Base-by-base conservation (phyloP, 1,140 invertebrate genomes). In the Galendromus occidentalis region DNA sequence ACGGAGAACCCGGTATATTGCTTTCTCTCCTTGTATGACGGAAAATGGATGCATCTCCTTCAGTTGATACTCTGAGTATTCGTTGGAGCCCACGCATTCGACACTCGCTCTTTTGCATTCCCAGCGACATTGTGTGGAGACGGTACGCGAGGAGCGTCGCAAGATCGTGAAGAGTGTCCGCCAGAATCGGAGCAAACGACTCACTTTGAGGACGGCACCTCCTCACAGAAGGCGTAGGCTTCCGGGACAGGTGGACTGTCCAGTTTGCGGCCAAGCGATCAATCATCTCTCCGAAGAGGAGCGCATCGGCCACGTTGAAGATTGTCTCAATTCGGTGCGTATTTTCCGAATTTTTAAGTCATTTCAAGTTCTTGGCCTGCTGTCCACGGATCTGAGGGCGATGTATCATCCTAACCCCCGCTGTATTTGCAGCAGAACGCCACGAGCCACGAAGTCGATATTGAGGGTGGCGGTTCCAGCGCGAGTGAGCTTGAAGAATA, bases 401-500 rank as follows among this genome's bases (percentile, higher is more conserved):
- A n/a, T n/a, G n/a, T n/a, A n/a, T n/a, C n/a, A n/a, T n/a, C n/a
- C n/a, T n/a, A n/a, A n/a, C n/a, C n/a, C n/a, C n/a, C n/a, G 12
- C 51, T 59, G 2, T 59, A 14, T 59, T 59, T 59, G 22, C 22
- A 59, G 51, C 14, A 17, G 25, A 39, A 39, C 33, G 9, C 33
- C 4, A 9, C 33, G 33, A 39, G 33, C 33, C 4, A 39, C 14
- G 82, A 82, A 69, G 83, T 84, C 22, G 83, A 85, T 73, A 72
- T 70, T 28, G 71, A 72, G 39, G 67, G 66, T n/a, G 70, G 71
- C 66, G 82, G 51, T 14, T 25, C 51, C 14, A 59, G 51, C 25
- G 51, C 84, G 68, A 74, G 77, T 7, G 80, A 82, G 68, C 76
- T 81, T 71, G 86, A 87, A 70, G 86, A 87, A 70, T 88, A 88